A percentile compares a stretch with the other conserved stretches of the same genome.
Evolutionary conservation across 2,113 vertebrate genomes (phyloP).

Genomic region (Cichladusa arquata): DNA sequence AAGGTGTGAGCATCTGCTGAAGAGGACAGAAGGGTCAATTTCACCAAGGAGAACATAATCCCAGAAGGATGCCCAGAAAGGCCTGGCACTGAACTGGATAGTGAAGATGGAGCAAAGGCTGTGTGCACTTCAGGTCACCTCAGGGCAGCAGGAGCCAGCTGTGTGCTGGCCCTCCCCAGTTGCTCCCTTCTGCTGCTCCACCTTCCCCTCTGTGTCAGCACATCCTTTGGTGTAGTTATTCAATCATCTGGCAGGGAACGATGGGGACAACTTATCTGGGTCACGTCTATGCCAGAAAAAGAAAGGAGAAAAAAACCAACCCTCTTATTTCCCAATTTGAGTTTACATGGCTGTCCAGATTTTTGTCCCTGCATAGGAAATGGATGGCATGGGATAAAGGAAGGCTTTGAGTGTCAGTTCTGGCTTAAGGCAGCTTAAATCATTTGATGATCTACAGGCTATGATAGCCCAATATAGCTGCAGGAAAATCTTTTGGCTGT

Average conservation of each 20-base stretch:
- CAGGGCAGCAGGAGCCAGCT: background rate
- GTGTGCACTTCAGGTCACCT: background rate
- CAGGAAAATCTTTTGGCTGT: background rate
- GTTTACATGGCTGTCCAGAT: background rate
- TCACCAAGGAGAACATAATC: background rate
- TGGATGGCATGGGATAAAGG: background rate
- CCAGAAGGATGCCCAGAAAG: background rate
- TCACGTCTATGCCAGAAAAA: background rate
- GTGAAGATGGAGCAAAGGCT: background rate
- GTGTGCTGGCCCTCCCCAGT: background rate
- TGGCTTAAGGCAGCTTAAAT: constrained; percentile 9
- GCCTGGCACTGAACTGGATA: background rate
- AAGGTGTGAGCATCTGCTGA: background rate
- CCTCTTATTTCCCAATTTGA: background rate
- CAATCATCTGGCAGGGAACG: background rate
- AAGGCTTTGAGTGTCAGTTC: background rate
- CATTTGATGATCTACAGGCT: background rate
- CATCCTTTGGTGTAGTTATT: background rate
- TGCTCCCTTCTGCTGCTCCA: background rate
- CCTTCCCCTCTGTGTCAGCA: background rate
- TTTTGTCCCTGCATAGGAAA: background rate
- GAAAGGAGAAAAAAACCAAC: background rate
- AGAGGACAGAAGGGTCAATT: background rate
- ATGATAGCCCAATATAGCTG: background rate
- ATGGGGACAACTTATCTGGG: background rate